These are phyloP conservation scores for Heliocidaris erythrogramma DNA, from an alignment of 35 echinoderm and acorn worm species.

Conservation along the genomic window DNA sequence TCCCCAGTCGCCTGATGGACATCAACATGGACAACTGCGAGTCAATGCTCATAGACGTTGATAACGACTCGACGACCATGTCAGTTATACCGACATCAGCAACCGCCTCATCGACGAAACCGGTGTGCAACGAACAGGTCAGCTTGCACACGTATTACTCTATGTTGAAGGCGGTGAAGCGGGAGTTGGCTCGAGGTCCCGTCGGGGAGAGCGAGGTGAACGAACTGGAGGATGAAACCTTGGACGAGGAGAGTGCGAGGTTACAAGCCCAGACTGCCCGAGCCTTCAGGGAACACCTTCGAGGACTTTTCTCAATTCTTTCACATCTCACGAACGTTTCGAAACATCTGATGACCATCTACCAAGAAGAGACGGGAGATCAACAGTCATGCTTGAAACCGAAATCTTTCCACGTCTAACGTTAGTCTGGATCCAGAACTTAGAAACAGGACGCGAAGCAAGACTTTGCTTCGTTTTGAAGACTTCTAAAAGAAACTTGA, in stretches of 20 bases:
- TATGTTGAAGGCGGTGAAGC: conserved; percentile 90
- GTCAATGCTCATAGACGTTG: not conserved
- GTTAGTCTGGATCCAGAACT: not conserved
- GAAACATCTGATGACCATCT: conserved; percentile 73
- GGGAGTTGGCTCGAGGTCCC: conserved; percentile 82
- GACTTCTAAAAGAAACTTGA: not conserved
- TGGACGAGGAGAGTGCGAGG: conserved; percentile 10
- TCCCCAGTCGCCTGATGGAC: conserved; percentile 88
- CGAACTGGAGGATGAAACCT: conserved; percentile 34
- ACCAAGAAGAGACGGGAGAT: conserved; percentile 90
- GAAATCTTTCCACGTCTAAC: conserved; percentile 66
- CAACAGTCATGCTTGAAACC: conserved; percentile 81
- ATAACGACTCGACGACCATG: not conserved
- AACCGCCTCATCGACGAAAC: not conserved
- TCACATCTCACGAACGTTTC: conserved; percentile 87
- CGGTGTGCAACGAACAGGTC: conserved; percentile 46
- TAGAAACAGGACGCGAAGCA: not conserved
- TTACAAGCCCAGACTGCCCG: conserved; percentile 56
- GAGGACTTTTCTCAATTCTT: conserved; percentile 81
- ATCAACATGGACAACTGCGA: conserved; percentile 67
- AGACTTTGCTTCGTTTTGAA: not conserved
- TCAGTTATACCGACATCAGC: conserved; percentile 15
- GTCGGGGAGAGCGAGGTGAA: conserved; percentile 31
- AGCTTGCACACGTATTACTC: conserved; percentile 82
- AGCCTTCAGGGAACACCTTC: conserved; percentile 88